These are phyloP conservation scores for Sarcophaga peregrina DNA, from an alignment of 1,140 invertebrate species.

Conservation along the genomic window DNA sequence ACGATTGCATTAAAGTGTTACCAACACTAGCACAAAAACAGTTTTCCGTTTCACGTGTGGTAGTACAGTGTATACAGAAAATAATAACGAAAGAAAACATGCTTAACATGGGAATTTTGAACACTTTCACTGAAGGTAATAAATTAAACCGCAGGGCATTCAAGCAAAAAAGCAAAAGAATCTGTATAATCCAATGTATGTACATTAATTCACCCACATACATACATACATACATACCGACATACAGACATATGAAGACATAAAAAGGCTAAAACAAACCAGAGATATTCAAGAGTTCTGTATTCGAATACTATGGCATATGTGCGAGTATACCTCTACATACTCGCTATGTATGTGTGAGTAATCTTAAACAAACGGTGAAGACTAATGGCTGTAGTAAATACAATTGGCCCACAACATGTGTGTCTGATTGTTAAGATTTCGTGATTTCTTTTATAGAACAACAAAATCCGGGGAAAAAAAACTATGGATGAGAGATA, in stretches of 20 bases:
- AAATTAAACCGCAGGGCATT: conserved; percentile 26
- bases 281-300: background rate
- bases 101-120: conserved; percentile 16
- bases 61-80: background rate
- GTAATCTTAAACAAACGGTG: background rate
- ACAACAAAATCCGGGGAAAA: background rate
- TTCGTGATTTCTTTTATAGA: background rate
- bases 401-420: background rate
- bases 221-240: background rate
- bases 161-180: conserved; percentile 18
- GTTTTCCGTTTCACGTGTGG: too few relatives aligned
- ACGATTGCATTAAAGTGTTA: too few relatives aligned
- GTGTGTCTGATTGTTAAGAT: background rate
- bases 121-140: conserved; percentile 18
- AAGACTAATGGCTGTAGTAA: background rate
- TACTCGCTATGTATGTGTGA: background rate
- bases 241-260: background rate
- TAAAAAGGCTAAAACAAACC: background rate
- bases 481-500: background rate
- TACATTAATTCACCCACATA: background rate
- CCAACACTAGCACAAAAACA: too few relatives aligned
- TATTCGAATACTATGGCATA: background rate
- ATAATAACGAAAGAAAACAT: background rate
- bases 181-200: conserved; percentile 8
- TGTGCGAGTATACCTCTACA: too few relatives aligned